Conservation (phyloP, 2,888 invertebrate species). For the Diadromus collaris region DNA sequence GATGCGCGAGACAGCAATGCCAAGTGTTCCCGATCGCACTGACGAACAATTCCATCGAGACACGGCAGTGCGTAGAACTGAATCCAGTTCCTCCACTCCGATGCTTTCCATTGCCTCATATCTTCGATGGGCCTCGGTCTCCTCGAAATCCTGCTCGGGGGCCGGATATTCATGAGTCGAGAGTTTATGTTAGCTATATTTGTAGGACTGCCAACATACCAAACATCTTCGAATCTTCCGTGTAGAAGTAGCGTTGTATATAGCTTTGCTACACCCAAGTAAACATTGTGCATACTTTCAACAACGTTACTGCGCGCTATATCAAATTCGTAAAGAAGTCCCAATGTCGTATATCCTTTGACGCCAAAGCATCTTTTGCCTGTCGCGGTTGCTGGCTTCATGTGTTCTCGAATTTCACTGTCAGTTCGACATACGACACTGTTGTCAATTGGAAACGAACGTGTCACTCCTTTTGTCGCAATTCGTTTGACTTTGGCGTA, state of each 20-base stretch:
- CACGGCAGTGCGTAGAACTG: slow-evolving; percentile 39
- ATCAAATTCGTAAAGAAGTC: slow-evolving; percentile 25
- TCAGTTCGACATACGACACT: slow-evolving; percentile 17
- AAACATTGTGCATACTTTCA: slow-evolving; percentile 39
- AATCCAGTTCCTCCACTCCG: slow-evolving; percentile 49
- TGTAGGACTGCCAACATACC: slow-evolving; percentile 17
- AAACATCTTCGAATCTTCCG: slow-evolving; percentile 27
- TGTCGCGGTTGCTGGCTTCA: slow-evolving; percentile 31
- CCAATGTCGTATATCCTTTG: slow-evolving; percentile 19
- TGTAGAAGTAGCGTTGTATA: slow-evolving; percentile 27
- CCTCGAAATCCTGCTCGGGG: slow-evolving; percentile 28
- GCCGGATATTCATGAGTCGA: slow-evolving; percentile 12
- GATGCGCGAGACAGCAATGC: slow-evolving; percentile 40
- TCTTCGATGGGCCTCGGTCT: slow-evolving; percentile 25
- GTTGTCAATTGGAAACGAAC: slow-evolving; percentile 16
- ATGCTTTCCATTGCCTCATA: slow-evolving; percentile 35
- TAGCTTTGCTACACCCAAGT: slow-evolving; percentile 33
- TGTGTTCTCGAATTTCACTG: slow-evolving; percentile 33
- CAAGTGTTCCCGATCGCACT: slow-evolving; percentile 35
- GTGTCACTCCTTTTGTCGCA: not conserved
- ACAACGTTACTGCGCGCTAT: slow-evolving; percentile 17
- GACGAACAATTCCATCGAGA: slow-evolving; percentile 34
- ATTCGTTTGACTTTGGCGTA: slow-evolving; percentile 42
- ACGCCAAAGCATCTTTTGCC: slow-evolving; percentile 21
- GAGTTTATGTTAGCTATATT: slow-evolving; percentile 5